These are phyloP conservation scores for Echiichthys vipera DNA, from an alignment of 2,797 vertebrate genomes.

Conservation along the genomic window DNA sequence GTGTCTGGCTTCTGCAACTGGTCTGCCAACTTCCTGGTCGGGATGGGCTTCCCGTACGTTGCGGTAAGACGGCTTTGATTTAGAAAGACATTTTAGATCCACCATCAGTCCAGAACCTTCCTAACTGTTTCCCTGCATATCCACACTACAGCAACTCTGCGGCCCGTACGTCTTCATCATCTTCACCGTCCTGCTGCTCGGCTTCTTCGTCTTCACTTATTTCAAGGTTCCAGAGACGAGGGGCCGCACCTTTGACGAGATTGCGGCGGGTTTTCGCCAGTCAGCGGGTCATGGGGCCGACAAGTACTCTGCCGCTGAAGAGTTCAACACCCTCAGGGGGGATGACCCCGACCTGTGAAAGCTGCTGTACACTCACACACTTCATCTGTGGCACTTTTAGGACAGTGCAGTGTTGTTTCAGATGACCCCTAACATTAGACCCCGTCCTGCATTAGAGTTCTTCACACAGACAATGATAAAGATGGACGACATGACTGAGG, in stretches of 20 bases:
- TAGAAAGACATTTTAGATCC: neutral
- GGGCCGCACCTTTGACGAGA: constrained; percentile 95
- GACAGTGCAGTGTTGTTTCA: neutral
- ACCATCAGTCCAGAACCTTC: neutral
- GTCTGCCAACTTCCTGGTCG: constrained; percentile 96
- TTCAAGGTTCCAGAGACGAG: constrained; percentile 98
- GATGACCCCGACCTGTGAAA: constrained; percentile 92
- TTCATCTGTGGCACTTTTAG: neutral
- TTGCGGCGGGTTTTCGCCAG: constrained; percentile 92
- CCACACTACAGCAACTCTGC: constrained; percentile 86
- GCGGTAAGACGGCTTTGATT: constrained; percentile 82
- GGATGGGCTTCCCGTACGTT: constrained; percentile 95
- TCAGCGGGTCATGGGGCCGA: constrained; percentile 78
- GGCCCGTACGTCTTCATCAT: constrained; percentile 97
- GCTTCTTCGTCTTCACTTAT: constrained; percentile 98
- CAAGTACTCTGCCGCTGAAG: constrained; percentile 88
- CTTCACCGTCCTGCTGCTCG: constrained; percentile 91
- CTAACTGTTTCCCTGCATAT: neutral
- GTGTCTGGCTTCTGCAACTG: constrained; percentile 96
- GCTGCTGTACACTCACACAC: neutral
- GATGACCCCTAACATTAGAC: neutral
- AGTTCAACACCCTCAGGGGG: constrained; percentile 90
- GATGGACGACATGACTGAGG: neutral
- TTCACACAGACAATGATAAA: neutral
- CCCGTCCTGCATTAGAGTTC: neutral